A percentile compares a stretch with the other conserved stretches of the same genome.
Evolutionary conservation across 1,140 invertebrate genomes (phyloP).

Genomic region (Nasonia giraulti): DNA sequence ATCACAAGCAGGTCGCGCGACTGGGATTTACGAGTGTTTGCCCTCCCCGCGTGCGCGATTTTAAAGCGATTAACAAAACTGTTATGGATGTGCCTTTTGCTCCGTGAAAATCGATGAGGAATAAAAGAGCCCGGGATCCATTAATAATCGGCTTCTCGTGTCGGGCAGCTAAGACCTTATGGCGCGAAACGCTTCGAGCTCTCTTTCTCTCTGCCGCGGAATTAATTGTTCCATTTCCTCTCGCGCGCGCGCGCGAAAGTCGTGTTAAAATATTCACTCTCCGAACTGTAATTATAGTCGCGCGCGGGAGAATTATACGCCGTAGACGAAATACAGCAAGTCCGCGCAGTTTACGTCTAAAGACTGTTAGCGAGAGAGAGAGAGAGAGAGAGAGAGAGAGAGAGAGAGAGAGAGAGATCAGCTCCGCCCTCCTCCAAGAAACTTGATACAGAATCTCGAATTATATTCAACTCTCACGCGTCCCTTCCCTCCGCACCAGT

Average conservation of each 20-base stretch:
- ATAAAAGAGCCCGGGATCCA: background rate
- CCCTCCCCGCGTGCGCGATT: background rate
- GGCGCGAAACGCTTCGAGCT: background rate
- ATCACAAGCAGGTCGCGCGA: background rate
- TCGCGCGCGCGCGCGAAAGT: conserved; percentile 2
- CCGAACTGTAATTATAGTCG: conserved; percentile 39
- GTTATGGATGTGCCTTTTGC: background rate
- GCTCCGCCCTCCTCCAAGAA: conserved; percentile 4
- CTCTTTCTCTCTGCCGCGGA: background rate
- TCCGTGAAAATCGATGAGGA: background rate
- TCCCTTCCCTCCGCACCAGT: background rate
- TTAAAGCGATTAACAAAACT: background rate
- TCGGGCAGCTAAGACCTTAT: too few relatives aligned
- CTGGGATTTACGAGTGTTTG: background rate
- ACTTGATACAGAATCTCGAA: conserved; percentile 52
- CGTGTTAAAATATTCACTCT: conserved; percentile 42
- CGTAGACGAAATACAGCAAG: conserved; percentile 25
- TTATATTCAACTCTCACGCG: conserved; percentile 36
- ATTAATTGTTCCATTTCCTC: conserved; percentile 38
- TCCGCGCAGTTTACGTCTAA: conserved; percentile 9
- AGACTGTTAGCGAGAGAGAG: background rate
- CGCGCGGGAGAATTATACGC: conserved; percentile 33
- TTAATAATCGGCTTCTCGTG: background rate
- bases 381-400: background rate
- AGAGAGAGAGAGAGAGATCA: background rate